Base-by-base conservation (phyloP, 2,888 invertebrate species). In the Apodemia hepburni region DNA sequence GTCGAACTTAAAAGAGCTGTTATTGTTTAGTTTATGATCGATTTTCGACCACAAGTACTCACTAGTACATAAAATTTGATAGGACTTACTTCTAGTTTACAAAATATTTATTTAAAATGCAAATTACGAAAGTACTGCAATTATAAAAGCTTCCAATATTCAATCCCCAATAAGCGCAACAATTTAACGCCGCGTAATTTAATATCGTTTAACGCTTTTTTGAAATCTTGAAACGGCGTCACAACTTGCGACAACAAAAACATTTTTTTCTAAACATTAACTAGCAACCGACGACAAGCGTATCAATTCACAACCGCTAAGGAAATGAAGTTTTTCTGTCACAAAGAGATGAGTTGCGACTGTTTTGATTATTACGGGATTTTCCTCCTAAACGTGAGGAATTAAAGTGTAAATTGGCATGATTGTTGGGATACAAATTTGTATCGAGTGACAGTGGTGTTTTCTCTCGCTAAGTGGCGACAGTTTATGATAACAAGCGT, bases 401-500 rank as follows among this genome's bases (percentile, higher is more conserved):
- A 2, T 57, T 57, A 57, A 57, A 29, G 54, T 29, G 29, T 57
- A 27, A 57, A 57, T 57, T 57, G 57, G 57, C 27, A 15, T 57
- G 27, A 15, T 27, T 57, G 29, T n/a, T 8, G 8, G 12, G 27
- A 8, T 27, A 57, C 57, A 57, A 57, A 57, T 57, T 57, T 57
- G 80, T 86, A 74, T 87, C 80, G 73, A 72, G 73, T 88, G 81
- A 78, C 86, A 81, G 72, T 82, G 75, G 75, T 80, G 80, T 76
- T 61, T 71, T 75, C 71, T 71, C 69, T 71, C 8, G 72, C 77
- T 83, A 84, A 87, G 87, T 85, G 87, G 80, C 79, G 84, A 84
- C 87, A 81, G 77, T 75, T 84, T 85, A 80, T 81, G 85, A 87
- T 77, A 88, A 87, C 88, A 87, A 78, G 79, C 76, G 77, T 78